A percentile compares a stretch with the other conserved stretches of the same genome.
Evolutionary conservation across 2,797 vertebrate species (phyloP).

Genomic region (Triplophysa bombifrons): DNA sequence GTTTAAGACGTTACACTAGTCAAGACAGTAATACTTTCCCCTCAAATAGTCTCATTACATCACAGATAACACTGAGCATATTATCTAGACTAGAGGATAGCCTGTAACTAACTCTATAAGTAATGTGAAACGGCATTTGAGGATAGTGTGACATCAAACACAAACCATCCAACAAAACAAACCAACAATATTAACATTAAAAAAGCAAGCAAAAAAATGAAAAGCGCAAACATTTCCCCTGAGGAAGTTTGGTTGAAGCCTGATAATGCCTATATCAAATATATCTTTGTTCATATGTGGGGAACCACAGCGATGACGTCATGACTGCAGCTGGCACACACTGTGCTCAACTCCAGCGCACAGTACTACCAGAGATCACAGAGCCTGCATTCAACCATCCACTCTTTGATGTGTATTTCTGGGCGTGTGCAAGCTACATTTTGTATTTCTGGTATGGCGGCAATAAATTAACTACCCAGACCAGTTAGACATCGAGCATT

Average conservation of each 20-base stretch:
- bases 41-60: constrained; percentile 22
- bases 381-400: not conserved
- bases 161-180: not conserved
- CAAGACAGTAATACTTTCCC: constrained; percentile 13
- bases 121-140: not conserved
- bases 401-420: constrained; percentile 4
- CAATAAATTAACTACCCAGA: not conserved
- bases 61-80: not conserved
- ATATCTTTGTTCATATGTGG: constrained; percentile 62
- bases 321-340: not conserved
- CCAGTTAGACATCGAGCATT: not conserved
- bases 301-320: constrained; percentile 33
- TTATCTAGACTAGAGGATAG: not conserved
- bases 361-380: not conserved
- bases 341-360: not conserved
- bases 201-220: constrained; percentile 28
- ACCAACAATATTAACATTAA: not conserved
- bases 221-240: constrained; percentile 8
- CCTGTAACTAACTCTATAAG: not conserved
- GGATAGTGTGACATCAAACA: not conserved
- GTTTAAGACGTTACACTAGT: constrained; percentile 8
- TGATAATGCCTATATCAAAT: constrained; percentile 73
- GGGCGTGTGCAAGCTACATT: not conserved
- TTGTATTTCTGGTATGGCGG: not conserved
- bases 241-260: constrained; percentile 37